Evolutionary conservation across 2,888 invertebrate species (phyloP).

Genomic region (Sesia apiformis): DNA sequence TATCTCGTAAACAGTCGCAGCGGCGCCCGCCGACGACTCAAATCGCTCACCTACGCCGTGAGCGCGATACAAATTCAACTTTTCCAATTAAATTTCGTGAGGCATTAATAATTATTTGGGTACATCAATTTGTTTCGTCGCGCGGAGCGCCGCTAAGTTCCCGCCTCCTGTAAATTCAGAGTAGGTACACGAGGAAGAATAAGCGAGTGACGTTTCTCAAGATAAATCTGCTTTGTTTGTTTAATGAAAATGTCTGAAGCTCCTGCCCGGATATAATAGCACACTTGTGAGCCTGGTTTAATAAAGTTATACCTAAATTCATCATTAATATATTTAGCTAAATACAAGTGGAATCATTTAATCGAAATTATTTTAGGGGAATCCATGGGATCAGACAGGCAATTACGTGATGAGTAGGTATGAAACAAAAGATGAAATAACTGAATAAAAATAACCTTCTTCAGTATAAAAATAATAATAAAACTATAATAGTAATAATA

Average conservation of each 20-base stretch:
- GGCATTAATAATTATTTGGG: conserved; percentile 77
- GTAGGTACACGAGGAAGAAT: conserved; percentile 18
- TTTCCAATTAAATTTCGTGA: conserved; percentile 77
- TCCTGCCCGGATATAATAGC: too few relatives aligned
- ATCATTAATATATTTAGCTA: too few relatives aligned
- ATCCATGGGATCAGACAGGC: too few relatives aligned
- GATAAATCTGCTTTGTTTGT: conserved; percentile 13
- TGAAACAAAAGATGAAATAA: too few relatives aligned
- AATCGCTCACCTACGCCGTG: conserved; percentile 73
- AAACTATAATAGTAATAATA: too few relatives aligned
- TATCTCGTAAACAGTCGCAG: conserved; percentile 73
- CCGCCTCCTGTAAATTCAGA: conserved; percentile 31
- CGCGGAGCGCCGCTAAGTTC: conserved; percentile 35
- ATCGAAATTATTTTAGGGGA: too few relatives aligned
- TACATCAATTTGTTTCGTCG: conserved; percentile 76
- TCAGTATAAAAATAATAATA: too few relatives aligned
- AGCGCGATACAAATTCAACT: conserved; percentile 75
- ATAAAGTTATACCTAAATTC: too few relatives aligned
- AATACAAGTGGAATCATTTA: too few relatives aligned
- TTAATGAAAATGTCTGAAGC: neutral
- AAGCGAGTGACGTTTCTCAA: conserved; percentile 18
- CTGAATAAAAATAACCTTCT: too few relatives aligned
- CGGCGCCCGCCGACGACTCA: conserved; percentile 51
- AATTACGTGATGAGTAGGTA: too few relatives aligned
- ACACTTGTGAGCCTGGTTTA: too few relatives aligned